Conservation (phyloP, 2,888 invertebrate species). For the Petrolisthes manimaculis region DNA sequence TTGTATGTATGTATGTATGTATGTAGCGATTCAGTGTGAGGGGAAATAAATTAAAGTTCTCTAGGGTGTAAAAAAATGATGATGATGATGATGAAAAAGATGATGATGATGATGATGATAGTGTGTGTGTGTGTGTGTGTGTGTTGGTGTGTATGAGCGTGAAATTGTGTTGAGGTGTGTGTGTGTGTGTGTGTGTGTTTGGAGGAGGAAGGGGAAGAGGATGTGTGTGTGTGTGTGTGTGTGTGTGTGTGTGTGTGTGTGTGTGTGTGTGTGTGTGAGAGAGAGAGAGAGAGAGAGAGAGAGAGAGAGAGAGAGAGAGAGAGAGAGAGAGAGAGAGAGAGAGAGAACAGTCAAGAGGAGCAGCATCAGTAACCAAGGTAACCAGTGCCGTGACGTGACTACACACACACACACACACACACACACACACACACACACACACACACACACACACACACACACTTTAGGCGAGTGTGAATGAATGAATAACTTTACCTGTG, state of each 20-base stretch:
- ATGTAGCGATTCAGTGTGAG: too few relatives aligned
- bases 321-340: not conserved
- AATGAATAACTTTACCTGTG: too few relatives aligned
- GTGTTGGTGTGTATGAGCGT: too few relatives aligned
- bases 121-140: not conserved
- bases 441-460: too few relatives aligned
- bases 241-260: not conserved
- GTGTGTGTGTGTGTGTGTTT: too few relatives aligned
- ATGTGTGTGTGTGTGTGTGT: not conserved
- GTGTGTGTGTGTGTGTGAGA: not conserved
- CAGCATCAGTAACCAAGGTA: too few relatives aligned
- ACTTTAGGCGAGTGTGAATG: too few relatives aligned
- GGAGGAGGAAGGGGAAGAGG: too few relatives aligned
- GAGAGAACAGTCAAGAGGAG: not conserved
- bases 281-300: not conserved
- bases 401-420: not conserved
- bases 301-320: constrained; percentile 19
- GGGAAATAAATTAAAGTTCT: too few relatives aligned
- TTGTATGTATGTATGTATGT: constrained; percentile 11
- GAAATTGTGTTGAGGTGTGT: too few relatives aligned
- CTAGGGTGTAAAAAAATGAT: not conserved
- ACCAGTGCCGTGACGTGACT: not conserved
- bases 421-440: too few relatives aligned
- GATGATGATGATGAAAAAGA: not conserved
- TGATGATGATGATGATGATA: not conserved